phyloP scores from a whole-genome alignment of 2,113 vertebrate genomes.

The Dipodomys ordii region DNA sequence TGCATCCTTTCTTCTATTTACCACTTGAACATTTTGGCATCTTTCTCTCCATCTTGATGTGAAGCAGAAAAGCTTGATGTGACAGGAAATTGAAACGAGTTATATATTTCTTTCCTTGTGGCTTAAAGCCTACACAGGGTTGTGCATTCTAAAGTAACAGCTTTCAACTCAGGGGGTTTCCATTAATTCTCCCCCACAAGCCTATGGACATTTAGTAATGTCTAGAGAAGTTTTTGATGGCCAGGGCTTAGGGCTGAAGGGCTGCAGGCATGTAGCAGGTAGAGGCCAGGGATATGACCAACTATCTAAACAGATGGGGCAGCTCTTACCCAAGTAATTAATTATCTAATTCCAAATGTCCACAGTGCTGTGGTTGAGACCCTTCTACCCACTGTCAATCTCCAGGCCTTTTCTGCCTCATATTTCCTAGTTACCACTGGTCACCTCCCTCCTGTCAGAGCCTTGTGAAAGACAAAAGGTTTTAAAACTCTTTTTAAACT shows the following conservation, averaged over 20 bases:
- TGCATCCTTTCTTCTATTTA: slow-evolving; percentile 55
- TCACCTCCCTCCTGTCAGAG: background rate
- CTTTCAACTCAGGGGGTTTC: slow-evolving; percentile 5
- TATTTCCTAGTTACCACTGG: background rate
- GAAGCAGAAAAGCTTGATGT: slow-evolving; percentile 66
- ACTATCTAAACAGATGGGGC: background rate
- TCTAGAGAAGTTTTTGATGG: background rate
- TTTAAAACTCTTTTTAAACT: background rate
- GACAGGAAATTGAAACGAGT: slow-evolving; percentile 61
- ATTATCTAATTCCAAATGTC: background rate
- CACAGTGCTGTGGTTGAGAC: background rate
- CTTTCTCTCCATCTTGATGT: slow-evolving; percentile 52
- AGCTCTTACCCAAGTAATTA: background rate
- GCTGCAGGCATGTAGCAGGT: background rate
- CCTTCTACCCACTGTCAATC: background rate
- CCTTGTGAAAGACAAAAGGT: background rate
- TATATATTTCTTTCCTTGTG: slow-evolving; percentile 58
- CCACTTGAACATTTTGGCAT: slow-evolving; percentile 58
- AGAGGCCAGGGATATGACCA: background rate
- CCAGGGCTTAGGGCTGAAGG: background rate
- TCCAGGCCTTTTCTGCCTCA: background rate
- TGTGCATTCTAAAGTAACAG: background rate
- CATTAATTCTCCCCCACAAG: rapidly evolving
- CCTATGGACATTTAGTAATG: background rate
- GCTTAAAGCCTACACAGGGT: slow-evolving; percentile 9